These are phyloP conservation scores for Pseudomyrmex dendroicus DNA, from an alignment of 1,140 invertebrate genomes.

Conservation along the genomic window DNA sequence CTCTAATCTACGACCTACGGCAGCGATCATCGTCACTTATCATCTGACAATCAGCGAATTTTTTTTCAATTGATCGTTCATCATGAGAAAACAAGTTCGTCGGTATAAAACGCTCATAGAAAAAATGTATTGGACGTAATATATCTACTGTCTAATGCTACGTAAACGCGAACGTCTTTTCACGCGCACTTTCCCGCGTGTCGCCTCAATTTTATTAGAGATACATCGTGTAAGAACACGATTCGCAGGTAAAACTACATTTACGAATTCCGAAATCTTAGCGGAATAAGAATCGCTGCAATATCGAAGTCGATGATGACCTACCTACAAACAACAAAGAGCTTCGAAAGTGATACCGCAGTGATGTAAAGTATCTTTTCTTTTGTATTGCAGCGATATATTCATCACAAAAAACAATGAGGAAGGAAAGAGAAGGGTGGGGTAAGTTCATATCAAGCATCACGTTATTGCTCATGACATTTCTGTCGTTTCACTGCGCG, in stretches of 20 bases:
- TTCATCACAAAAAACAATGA: too few relatives aligned
- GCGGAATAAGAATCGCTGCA: neutral
- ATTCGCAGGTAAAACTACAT: neutral
- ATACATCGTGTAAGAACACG: conserved; percentile 2
- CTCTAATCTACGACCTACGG: conserved; percentile 65
- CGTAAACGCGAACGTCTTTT: conserved; percentile 67
- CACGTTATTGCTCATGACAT: conserved; percentile 58
- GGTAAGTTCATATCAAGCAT: neutral
- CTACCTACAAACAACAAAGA: neutral
- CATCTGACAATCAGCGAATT: conserved; percentile 59
- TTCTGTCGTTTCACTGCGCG: conserved; percentile 6
- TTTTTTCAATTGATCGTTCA: conserved; percentile 58
- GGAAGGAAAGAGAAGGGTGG: too few relatives aligned
- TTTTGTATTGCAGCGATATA: conserved; percentile 7
- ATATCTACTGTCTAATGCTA: conserved; percentile 71
- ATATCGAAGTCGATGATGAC: neutral
- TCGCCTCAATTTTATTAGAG: conserved; percentile 17
- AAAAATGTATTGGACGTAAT: conserved; percentile 79
- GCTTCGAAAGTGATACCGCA: neutral
- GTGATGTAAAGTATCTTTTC: too few relatives aligned
- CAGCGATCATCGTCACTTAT: conserved; percentile 57
- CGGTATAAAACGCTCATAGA: conserved; percentile 81
- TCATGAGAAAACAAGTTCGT: conserved; percentile 75
- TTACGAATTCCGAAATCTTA: neutral
- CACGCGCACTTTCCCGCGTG: conserved; percentile 66